phyloP scores from a whole-genome alignment of 1,140 invertebrate species.

The Planococcus citri region DNA sequence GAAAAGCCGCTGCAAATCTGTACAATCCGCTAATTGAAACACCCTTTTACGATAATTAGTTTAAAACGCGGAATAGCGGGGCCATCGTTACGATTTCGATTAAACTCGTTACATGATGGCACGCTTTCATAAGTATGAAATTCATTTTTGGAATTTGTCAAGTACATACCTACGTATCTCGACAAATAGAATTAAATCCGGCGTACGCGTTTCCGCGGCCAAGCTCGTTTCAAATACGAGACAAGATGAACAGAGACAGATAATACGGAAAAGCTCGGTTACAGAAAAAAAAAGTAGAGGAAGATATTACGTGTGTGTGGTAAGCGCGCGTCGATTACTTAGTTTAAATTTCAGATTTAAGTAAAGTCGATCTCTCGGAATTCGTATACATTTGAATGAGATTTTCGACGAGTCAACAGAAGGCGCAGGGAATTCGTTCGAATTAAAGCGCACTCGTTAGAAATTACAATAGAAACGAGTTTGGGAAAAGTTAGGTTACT shows the following conservation, averaged over 20 bases:
- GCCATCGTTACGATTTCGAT: not conserved
- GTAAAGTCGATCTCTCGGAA: not conserved
- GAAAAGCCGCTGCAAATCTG: not conserved
- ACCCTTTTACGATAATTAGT: conserved; percentile 2
- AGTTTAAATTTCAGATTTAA: too few species aligned
- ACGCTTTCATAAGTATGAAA: not conserved
- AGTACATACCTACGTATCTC: not conserved
- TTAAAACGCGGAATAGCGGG: not conserved
- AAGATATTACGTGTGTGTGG: too few species aligned
- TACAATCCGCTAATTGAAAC: not conserved
- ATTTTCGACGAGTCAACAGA: not conserved
- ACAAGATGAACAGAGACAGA: not conserved
- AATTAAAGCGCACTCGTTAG: too few species aligned
- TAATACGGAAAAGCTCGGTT: too few species aligned
- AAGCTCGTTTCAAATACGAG: not conserved
- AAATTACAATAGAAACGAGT: too few species aligned
- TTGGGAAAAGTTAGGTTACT: too few species aligned
- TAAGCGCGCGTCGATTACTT: too few species aligned
- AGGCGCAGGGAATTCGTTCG: too few species aligned
- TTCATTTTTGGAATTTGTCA: not conserved
- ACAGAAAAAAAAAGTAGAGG: too few species aligned
- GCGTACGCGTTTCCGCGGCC: not conserved
- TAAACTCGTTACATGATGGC: not conserved
- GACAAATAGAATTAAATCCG: not conserved
- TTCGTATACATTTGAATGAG: not conserved